Evolutionary conservation across 2,797 vertebrate genomes (phyloP), one percentile per base, ranked within the genome.

Genomic region (Clamator glandarius): DNA sequence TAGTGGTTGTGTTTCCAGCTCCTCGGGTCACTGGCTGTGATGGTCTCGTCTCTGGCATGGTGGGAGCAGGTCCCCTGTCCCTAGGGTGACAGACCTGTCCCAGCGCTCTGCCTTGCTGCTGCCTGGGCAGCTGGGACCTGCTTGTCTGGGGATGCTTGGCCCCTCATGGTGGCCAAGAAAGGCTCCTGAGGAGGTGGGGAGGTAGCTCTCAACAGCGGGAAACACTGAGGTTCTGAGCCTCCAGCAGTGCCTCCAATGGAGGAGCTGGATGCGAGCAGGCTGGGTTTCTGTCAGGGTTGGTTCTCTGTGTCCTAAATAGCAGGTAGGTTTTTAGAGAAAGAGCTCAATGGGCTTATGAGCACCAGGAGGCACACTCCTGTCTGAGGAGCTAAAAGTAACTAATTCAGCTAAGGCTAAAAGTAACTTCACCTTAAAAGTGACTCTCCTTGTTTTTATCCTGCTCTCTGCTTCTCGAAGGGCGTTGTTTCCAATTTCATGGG

Each of bases 31-130:
- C 14, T 11, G 77, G 31, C 20, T 61, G 51, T n/a, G 12, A 0
- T 11, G 39, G 36, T 59, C 35, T 63, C 28, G 2, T 7, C n/a
- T 57, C 44, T 36, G 31, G 61, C 14, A 72, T 67, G 17, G 17
- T 42, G 7, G 14, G 15, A 3, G 9, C 33, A 33, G 26, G 21
- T 36, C 39, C 41, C 29, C 36, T 25, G 18, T 52, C 62, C 55
- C 50, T 26, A 2, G 0, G 1, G 15, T 35, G 62, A 39, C 12
- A 29, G 44, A 25, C 0, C 0, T 68, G 44, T 24, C 61, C 74
- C 55, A 36, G 48, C 3, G 1, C 66, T 74, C 31, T 42, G 69
- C 14, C 57, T 69, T 10, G 29, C 63, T 51, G 55, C 35, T 62
- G 52, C 5, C 20, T 4, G 0, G 33, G 33, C 12, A n/a, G n/a